Evolutionary conservation across 2,888 invertebrate genomes (phyloP), one percentile per base, ranked within the genome.

Genomic region (Chloroclystis v-ata): DNA sequence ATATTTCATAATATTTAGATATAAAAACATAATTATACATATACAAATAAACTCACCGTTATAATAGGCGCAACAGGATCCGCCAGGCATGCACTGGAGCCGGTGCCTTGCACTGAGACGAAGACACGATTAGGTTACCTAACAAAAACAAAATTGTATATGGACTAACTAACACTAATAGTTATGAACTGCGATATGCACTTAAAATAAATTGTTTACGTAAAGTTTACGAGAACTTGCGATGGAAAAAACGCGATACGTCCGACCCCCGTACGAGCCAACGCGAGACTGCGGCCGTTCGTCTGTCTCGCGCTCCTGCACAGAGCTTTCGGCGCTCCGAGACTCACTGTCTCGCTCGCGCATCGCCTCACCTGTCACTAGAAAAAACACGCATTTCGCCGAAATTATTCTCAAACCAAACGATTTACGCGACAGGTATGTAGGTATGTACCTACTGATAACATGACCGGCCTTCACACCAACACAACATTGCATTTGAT

Each of bases 21-120:
- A 28, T 9, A 20, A 20, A 35, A 9, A 28, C 28, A 40, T 5
- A 40, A 16, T 11, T 37, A 2, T 38, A 33, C 24, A 10, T 40
- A 61, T 65, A n/a, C 63, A 70, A 75, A 75, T 70, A 72, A 69
- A 79, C 84, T 82, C 66, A 85, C 85, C 80, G 75, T 75, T 77
- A 73, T 65, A 75, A 72, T 75, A 82, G 77, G 74, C 82, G 81
- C 80, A 82, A 82, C 83, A 82, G 84, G 83, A 84, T 78, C 73
- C 63, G 64, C 67, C 66, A 74, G 68, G 65, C 69, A 69, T 75
- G 72, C 81, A 81, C 79, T 72, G 71, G 67, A 68, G 68, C 67
- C 65, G 70, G 70, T 75, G 72, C 74, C 82, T 82, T 82, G 72
- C 81, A 83, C 82, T 74, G 82, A 82, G 78, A 64, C 72, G 60